Evolutionary conservation across 2,888 invertebrate genomes (phyloP).

Genomic region (Meteorus cinctellus): DNA sequence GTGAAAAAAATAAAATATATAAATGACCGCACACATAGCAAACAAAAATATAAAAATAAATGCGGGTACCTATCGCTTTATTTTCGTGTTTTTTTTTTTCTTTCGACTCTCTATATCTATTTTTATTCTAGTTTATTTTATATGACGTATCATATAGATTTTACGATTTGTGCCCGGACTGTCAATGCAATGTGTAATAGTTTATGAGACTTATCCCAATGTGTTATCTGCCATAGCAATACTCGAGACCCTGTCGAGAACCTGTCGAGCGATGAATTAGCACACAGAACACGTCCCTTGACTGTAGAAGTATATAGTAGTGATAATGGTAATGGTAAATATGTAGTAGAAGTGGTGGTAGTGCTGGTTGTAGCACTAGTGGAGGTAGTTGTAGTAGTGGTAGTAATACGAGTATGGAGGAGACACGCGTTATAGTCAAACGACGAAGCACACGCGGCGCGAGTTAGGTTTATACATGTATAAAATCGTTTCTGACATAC

Average conservation of each 20-base stretch:
- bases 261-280: slow-evolving; percentile 54
- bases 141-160: slow-evolving; percentile 19
- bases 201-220: slow-evolving; percentile 29
- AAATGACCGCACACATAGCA: neutral
- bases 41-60: neutral
- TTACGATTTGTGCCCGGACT: slow-evolving; percentile 17
- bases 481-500: slow-evolving; percentile 43
- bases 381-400: neutral
- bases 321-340: slow-evolving; percentile 6
- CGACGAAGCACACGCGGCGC: neutral
- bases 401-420: neutral
- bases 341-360: neutral
- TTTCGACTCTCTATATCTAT: neutral
- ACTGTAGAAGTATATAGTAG: slow-evolving; percentile 36
- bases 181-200: slow-evolving; percentile 21
- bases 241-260: slow-evolving; percentile 15
- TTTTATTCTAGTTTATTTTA: neutral
- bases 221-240: slow-evolving; percentile 29
- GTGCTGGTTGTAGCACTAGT: neutral
- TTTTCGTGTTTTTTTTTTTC: neutral
- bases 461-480: slow-evolving; percentile 10
- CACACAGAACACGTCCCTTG: slow-evolving; percentile 58
- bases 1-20: neutral
- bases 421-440: neutral
- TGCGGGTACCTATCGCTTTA: neutral